Evolutionary conservation across 2,113 vertebrate genomes (phyloP).

Genomic region (Microcebus lehilahytsara): DNA sequence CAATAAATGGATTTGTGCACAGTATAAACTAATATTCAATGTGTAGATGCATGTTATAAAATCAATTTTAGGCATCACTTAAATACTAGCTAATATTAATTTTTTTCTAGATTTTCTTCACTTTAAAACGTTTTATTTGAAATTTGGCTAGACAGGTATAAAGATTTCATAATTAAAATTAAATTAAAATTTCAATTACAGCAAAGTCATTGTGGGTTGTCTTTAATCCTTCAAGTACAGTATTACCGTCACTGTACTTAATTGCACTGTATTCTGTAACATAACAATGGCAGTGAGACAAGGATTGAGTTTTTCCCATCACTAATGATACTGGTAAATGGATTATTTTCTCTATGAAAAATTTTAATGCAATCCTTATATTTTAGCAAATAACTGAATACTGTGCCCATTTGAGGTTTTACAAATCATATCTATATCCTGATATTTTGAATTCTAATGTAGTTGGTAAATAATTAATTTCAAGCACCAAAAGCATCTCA

Average conservation of each 20-base stretch:
- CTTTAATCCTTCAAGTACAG: neutral
- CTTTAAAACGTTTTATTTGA: neutral
- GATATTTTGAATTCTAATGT: neutral
- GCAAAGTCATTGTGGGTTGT: neutral
- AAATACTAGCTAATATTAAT: neutral
- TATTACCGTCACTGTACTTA: neutral
- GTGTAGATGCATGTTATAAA: neutral
- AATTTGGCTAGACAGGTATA: neutral
- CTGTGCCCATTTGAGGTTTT: neutral
- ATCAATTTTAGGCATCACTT: neutral
- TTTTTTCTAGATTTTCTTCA: neutral
- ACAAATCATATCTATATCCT: neutral
- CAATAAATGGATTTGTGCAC: neutral
- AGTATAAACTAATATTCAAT: neutral
- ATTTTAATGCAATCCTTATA: neutral
- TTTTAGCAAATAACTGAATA: neutral
- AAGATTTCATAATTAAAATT: neutral
- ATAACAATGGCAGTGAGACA: neutral
- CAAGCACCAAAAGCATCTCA: neutral
- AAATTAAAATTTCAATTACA: neutral
- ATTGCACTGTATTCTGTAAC: neutral
- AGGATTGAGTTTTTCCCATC: neutral
- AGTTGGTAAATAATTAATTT: neutral
- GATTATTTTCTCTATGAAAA: neutral
- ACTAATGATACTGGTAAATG: neutral